Conservation (phyloP, 2,797 vertebrate genomes). For the Apogon talboti region DNA sequence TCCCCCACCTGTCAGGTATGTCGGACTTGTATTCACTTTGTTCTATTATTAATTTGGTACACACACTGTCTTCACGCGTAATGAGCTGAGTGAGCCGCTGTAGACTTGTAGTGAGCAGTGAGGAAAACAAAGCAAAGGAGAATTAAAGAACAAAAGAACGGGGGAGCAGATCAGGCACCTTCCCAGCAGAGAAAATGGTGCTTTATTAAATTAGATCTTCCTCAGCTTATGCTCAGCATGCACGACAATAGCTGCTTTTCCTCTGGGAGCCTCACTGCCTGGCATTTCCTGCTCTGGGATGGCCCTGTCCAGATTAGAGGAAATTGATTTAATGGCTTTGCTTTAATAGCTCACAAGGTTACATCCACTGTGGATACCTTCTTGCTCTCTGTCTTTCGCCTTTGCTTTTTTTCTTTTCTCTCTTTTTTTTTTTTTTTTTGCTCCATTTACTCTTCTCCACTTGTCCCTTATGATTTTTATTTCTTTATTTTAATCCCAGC, state of each 20-base stretch:
- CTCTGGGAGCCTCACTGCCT: slow-evolving; percentile 54
- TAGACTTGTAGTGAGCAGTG: not conserved
- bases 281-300: slow-evolving; percentile 76
- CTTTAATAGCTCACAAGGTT: slow-evolving; percentile 68
- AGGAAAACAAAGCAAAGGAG: not conserved
- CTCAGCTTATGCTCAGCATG: slow-evolving; percentile 57
- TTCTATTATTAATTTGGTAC: slow-evolving; percentile 25
- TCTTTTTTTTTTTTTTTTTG: not conserved
- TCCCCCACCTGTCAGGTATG: slow-evolving; percentile 2
- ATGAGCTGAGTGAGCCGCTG: slow-evolving; percentile 31
- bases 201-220: slow-evolving; percentile 78
- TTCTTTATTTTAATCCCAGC: slow-evolving; percentile 10
- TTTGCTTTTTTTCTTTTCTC: no score
- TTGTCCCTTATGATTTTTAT: not conserved
- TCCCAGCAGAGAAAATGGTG: slow-evolving; percentile 35
- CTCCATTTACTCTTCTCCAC: not conserved
- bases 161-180: slow-evolving; percentile 41
- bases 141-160: slow-evolving; percentile 32
- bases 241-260: slow-evolving; percentile 68
- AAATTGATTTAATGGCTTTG: slow-evolving; percentile 79
- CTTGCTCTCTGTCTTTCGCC: not conserved
- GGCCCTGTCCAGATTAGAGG: slow-evolving; percentile 73
- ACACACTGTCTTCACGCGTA: slow-evolving; percentile 13
- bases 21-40: slow-evolving; percentile 12
- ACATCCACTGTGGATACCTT: slow-evolving; percentile 38